phyloP scores from a whole-genome alignment of 2,888 invertebrate genomes.

The Platycnemis pennipes region DNA sequence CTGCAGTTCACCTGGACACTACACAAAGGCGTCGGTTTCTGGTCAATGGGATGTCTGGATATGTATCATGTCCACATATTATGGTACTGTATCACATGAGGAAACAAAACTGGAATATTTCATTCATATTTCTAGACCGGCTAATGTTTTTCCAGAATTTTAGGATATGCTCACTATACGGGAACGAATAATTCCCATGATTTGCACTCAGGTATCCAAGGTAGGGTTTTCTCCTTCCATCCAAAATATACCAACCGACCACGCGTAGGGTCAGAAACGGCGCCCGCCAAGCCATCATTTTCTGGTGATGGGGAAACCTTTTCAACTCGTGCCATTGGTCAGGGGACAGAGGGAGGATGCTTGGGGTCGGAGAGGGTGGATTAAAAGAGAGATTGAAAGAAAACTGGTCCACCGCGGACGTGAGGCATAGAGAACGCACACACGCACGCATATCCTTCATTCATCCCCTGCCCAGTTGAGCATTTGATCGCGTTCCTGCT shows the following conservation, averaged over 20 bases:
- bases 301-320: not conserved
- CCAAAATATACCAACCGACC: not conserved
- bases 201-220: not conserved
- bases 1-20: too few species aligned
- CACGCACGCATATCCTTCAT: not conserved
- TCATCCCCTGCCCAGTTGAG: not conserved
- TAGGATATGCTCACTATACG: too few species aligned
- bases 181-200: not conserved
- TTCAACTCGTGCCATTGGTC: constrained; percentile 49
- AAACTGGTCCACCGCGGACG: constrained; percentile 28
- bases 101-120: too few species aligned
- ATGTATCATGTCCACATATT: too few species aligned
- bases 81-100: too few species aligned
- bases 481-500: constrained; percentile 14
- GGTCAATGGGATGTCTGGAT: too few species aligned
- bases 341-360: not conserved
- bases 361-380: not conserved
- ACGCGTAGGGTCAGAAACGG: not conserved
- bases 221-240: not conserved
- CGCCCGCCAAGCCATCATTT: not conserved
- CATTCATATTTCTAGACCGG: too few species aligned
- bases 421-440: not conserved
- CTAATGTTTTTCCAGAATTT: too few species aligned
- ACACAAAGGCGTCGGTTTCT: too few species aligned
- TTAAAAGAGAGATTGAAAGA: not conserved